A percentile compares a stretch with the other conserved stretches of the same genome.
Conservation (phyloP, 2,113 vertebrate species). For the Macrotus californicus region DNA sequence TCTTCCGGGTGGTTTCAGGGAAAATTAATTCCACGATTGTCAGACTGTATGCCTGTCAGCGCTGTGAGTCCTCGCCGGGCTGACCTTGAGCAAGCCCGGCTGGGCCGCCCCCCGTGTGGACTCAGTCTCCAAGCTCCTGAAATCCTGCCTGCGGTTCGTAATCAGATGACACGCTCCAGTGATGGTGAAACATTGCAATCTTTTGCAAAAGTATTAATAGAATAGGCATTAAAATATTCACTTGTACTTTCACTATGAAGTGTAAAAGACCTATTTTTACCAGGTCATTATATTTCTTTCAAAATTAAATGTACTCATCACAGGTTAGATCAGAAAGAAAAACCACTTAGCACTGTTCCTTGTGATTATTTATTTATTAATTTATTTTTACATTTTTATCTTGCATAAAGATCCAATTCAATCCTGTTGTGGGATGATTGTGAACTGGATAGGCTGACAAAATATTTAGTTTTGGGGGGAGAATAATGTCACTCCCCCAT, state of each 20-base stretch:
- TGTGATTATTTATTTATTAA: no score
- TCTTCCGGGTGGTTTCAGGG: background rate
- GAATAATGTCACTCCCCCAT: no score
- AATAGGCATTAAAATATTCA: background rate
- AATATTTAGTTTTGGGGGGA: background rate
- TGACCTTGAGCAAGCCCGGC: no score
- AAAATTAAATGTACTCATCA: background rate
- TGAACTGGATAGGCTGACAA: background rate
- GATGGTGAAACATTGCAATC: constrained; percentile 43
- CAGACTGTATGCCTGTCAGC: background rate
- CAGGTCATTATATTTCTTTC: background rate
- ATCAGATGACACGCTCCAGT: background rate
- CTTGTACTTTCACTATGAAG: background rate
- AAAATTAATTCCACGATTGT: background rate
- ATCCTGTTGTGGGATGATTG: background rate
- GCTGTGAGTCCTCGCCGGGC: background rate
- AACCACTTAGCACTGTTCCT: background rate
- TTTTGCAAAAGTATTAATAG: constrained; percentile 31
- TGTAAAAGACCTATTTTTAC: background rate
- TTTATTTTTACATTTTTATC: background rate
- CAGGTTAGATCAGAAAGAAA: background rate
- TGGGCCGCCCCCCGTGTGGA: no score
- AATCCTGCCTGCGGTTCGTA: constrained; percentile 21
- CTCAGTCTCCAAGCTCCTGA: background rate
- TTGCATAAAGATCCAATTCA: background rate